Percentiles rank a stretch among this genome's conserved stretches.
phyloP scores from a whole-genome alignment of 2,888 invertebrate species.

The Melipona beecheii region DNA sequence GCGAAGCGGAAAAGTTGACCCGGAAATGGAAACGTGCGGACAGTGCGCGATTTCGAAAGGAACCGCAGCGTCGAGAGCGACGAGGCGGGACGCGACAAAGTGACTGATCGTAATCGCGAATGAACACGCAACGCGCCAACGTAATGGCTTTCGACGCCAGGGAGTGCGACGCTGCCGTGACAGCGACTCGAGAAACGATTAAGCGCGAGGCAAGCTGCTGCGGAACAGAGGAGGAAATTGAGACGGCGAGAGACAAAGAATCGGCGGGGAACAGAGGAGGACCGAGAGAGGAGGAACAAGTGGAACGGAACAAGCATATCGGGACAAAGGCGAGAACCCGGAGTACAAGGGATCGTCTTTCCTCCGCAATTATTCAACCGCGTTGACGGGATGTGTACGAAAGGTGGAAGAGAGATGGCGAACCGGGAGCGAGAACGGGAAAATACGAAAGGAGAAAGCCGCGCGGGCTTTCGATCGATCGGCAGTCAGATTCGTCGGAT shows the following conservation, averaged over 20 bases:
- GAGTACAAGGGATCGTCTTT: conserved; percentile 51
- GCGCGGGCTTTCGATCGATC: conserved; percentile 17
- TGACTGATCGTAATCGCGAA: conserved; percentile 31
- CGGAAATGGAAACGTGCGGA: neutral
- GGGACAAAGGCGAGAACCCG: conserved; percentile 46
- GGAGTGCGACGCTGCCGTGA: conserved; percentile 3
- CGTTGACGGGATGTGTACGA: conserved; percentile 16
- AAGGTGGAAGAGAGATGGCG: neutral
- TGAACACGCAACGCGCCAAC: neutral
- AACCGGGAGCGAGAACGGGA: neutral
- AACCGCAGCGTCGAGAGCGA: neutral
- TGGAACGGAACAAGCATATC: conserved; percentile 32
- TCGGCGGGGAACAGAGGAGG: neutral
- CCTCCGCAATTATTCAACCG: conserved; percentile 60
- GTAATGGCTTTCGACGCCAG: neutral
- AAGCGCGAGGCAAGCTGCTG: conserved; percentile 15
- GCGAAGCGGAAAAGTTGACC: neutral
- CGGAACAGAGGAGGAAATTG: conserved; percentile 33
- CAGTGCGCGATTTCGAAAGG: neutral
- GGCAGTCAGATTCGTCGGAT: conserved; percentile 26
- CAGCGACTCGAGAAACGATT: conserved; percentile 38
- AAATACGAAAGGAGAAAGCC: neutral
- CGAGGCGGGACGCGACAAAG: conserved; percentile 1
- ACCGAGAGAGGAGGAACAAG: neutral
- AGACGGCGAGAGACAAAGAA: conserved; percentile 18